Percentiles rank a stretch among this genome's conserved stretches.
These are phyloP conservation scores for Hypsibius dujardini DNA, from an alignment of 1,140 invertebrate species.

Conservation along the genomic window DNA sequence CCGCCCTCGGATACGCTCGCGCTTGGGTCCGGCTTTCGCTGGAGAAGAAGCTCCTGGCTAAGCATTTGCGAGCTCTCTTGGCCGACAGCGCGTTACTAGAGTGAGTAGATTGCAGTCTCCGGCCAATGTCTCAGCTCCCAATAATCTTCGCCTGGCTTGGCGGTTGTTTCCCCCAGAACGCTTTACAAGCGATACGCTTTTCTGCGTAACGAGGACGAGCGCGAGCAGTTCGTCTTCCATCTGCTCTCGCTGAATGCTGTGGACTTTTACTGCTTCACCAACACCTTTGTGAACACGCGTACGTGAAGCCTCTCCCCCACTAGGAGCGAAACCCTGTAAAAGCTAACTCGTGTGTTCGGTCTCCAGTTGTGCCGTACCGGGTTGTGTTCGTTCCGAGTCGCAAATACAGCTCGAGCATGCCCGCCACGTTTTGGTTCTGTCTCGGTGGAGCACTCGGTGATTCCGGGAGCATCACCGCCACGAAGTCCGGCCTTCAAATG, in stretches of 20 bases:
- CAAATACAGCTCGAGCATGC: slow-evolving; percentile 55
- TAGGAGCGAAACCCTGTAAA: too few species aligned
- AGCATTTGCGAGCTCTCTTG: slow-evolving; percentile 71
- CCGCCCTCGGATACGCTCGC: slow-evolving; percentile 86
- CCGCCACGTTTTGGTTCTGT: slow-evolving; percentile 73
- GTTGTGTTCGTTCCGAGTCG: slow-evolving; percentile 76
- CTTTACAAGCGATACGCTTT: slow-evolving; percentile 92
- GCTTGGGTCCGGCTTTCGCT: slow-evolving; percentile 86
- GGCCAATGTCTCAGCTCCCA: background rate
- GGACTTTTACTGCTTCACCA: slow-evolving; percentile 95
- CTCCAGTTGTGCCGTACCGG: slow-evolving; percentile 68
- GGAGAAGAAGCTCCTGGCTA: slow-evolving; percentile 90
- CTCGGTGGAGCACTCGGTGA: slow-evolving; percentile 75
- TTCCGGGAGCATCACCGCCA: slow-evolving; percentile 65
- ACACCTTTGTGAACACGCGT: slow-evolving; percentile 83
- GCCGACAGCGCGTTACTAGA: slow-evolving; percentile 66
- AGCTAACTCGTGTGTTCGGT: too few species aligned
- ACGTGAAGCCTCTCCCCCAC: slow-evolving; percentile 29
- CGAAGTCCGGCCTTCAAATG: slow-evolving; percentile 65
- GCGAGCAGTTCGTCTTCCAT: slow-evolving; percentile 94
- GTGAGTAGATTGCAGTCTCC: slow-evolving; percentile 29
- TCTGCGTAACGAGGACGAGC: slow-evolving; percentile 85
- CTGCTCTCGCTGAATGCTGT: slow-evolving; percentile 89
- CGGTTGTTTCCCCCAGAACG: slow-evolving; percentile 38
- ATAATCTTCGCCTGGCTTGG: slow-evolving; percentile 18